Conservation (phyloP, 2,113 vertebrate genomes). For the Menidia beryllina region DNA sequence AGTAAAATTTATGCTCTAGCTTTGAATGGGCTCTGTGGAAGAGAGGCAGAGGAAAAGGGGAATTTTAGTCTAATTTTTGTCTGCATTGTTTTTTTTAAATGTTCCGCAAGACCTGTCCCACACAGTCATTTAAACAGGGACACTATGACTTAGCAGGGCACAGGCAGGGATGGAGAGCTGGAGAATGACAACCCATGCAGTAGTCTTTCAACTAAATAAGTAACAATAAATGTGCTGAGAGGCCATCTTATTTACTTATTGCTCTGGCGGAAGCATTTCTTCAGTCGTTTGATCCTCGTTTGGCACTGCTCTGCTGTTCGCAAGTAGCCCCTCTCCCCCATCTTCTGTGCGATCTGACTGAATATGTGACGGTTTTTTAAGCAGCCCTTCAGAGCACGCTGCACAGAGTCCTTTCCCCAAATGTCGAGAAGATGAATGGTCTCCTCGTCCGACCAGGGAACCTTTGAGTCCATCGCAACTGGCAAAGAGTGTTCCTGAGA, state of each 20-base stretch:
- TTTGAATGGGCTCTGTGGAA: slow-evolving; percentile 56
- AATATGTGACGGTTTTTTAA: slow-evolving; percentile 80
- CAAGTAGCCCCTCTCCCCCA: slow-evolving; percentile 74
- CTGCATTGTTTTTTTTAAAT: too few species aligned
- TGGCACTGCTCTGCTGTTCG: slow-evolving; percentile 80
- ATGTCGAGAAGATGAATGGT: slow-evolving; percentile 78
- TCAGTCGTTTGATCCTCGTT: slow-evolving; percentile 79
- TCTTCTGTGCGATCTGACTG: slow-evolving; percentile 77
- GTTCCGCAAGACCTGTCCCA: too few species aligned
- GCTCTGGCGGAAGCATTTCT: slow-evolving; percentile 72
- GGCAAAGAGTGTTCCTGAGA: slow-evolving; percentile 63
- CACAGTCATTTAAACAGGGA: too few species aligned
- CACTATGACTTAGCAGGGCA: too few species aligned
- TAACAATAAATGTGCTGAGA: too few species aligned
- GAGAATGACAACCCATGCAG: too few species aligned
- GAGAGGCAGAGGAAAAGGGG: not conserved
- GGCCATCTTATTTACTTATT: slow-evolving; percentile 8
- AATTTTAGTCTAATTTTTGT: not conserved
- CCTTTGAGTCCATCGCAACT: slow-evolving; percentile 61
- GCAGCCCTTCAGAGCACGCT: slow-evolving; percentile 77
- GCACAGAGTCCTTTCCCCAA: slow-evolving; percentile 78
- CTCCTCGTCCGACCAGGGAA: slow-evolving; percentile 81
- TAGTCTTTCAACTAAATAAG: too few species aligned
- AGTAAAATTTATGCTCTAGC: slow-evolving; percentile 72
- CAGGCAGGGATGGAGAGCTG: too few species aligned